A percentile compares a stretch with the other conserved stretches of the same genome.
phyloP scores from a whole-genome alignment of 2,888 invertebrate species.

The Smittia aterrima region DNA sequence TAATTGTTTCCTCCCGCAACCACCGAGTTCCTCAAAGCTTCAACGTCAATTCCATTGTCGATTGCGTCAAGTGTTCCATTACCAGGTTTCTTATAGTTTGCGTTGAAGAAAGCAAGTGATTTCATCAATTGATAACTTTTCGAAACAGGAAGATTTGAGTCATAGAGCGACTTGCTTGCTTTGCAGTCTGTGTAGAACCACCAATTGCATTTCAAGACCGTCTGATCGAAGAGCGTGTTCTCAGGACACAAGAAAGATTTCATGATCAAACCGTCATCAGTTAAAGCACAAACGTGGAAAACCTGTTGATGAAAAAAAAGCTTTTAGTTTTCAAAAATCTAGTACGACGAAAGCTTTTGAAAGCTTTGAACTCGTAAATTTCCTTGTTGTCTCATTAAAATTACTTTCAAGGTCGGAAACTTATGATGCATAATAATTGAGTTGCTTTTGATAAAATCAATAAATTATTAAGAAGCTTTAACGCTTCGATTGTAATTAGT shows the following conservation, averaged over 20 bases:
- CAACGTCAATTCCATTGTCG: conserved; percentile 43
- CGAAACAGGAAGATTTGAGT: conserved; percentile 86
- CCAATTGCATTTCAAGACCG: conserved; percentile 89
- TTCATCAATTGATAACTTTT: conserved; percentile 91
- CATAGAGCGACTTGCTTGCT: conserved; percentile 74
- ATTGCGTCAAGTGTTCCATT: neutral
- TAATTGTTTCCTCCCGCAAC: conserved; percentile 12
- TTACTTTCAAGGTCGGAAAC: neutral
- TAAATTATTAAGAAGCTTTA: no score
- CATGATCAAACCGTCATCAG: conserved; percentile 84
- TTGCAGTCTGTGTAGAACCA: conserved; percentile 93
- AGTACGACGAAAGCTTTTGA: neutral
- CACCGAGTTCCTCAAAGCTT: conserved; percentile 45
- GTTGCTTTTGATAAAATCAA: neutral
- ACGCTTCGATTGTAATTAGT: no score
- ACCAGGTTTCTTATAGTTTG: conserved; percentile 67
- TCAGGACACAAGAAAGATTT: conserved; percentile 90
- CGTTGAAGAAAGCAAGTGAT: conserved; percentile 78
- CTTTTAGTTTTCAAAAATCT: neutral
- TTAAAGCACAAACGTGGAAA: conserved; percentile 86
- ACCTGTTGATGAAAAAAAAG: conserved; percentile 58
- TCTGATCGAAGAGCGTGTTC: conserved; percentile 87
- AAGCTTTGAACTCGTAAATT: neutral
- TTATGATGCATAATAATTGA: neutral
- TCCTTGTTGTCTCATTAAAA: no score